phyloP scores from a whole-genome alignment of 2,113 vertebrate genomes.

The Atlantisia rogersi region DNA sequence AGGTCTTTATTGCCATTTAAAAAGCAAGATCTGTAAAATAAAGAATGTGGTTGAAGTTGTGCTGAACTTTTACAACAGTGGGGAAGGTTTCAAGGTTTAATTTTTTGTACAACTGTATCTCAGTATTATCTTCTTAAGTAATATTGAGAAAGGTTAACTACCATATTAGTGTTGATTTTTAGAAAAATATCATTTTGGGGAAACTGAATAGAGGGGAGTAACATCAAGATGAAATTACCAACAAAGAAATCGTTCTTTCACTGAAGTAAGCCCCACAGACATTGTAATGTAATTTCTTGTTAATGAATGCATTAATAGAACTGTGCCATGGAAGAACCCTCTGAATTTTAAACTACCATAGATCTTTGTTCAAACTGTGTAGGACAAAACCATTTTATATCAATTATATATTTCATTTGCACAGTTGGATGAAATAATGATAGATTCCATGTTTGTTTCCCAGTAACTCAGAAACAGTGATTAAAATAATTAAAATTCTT shows the following conservation, averaged over 20 bases:
- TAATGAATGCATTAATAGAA: slow-evolving; percentile 57
- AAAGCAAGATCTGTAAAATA: neutral
- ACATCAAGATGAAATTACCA: slow-evolving; percentile 38
- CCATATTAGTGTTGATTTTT: slow-evolving; percentile 34
- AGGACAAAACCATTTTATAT: slow-evolving; percentile 56
- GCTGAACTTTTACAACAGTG: neutral
- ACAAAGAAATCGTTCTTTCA: slow-evolving; percentile 47
- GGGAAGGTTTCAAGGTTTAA: neutral
- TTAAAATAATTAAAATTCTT: slow-evolving; percentile 47
- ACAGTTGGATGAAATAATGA: slow-evolving; percentile 61
- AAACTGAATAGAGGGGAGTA: slow-evolving; percentile 2
- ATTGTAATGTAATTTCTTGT: slow-evolving; percentile 44
- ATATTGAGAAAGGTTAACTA: slow-evolving; percentile 57
- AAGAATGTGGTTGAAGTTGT: neutral
- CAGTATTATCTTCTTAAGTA: slow-evolving; percentile 41
- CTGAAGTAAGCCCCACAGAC: slow-evolving; percentile 46
- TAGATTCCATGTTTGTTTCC: slow-evolving; percentile 36
- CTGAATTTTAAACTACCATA: slow-evolving; percentile 43
- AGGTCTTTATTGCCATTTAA: neutral
- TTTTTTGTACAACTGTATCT: neutral
- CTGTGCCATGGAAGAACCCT: neutral
- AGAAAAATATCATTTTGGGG: neutral
- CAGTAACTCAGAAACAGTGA: slow-evolving; percentile 46
- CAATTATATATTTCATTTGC: slow-evolving; percentile 63
- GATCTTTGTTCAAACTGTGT: slow-evolving; percentile 46